These are phyloP conservation scores for Girardinichthys multiradiatus DNA, from an alignment of 2,113 vertebrate genomes.

Conservation along the genomic window DNA sequence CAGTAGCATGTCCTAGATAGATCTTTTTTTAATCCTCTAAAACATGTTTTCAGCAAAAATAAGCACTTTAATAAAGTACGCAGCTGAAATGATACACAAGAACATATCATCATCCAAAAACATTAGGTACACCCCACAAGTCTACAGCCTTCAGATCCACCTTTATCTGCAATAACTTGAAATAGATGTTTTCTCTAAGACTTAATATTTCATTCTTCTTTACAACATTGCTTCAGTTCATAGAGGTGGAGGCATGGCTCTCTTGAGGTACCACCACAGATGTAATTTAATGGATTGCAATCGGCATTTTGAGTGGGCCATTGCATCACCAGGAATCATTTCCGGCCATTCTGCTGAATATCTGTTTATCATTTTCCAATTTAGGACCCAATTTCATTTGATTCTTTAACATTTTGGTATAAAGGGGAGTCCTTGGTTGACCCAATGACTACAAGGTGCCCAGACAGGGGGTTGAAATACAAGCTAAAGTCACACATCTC, in stretches of 20 bases:
- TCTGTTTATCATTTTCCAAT: neutral
- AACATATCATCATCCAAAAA: neutral
- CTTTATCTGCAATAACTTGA: neutral
- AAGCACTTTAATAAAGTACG: neutral
- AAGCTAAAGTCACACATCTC: too few relatives aligned
- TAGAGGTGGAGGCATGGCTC: neutral
- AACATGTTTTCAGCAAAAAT: conserved; percentile 12
- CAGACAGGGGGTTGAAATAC: too few relatives aligned
- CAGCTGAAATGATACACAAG: neutral
- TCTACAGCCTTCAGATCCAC: neutral
- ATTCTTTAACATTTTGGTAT: too few relatives aligned
- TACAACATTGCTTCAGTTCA: neutral
- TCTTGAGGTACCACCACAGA: too few relatives aligned
- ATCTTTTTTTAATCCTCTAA: conserved; percentile 11
- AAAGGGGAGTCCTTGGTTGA: too few relatives aligned
- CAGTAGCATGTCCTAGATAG: conserved; percentile 22
- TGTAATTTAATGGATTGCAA: neutral
- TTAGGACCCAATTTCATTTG: too few relatives aligned
- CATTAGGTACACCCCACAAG: neutral
- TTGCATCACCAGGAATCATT: neutral
- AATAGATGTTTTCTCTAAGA: neutral
- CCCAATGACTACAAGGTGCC: too few relatives aligned
- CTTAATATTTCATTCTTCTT: too few relatives aligned
- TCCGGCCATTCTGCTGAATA: neutral
- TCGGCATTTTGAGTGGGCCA: neutral